Evolutionary conservation across 2,888 invertebrate genomes (phyloP), one percentile per base, ranked within the genome.

Genomic region (Labia minor): DNA sequence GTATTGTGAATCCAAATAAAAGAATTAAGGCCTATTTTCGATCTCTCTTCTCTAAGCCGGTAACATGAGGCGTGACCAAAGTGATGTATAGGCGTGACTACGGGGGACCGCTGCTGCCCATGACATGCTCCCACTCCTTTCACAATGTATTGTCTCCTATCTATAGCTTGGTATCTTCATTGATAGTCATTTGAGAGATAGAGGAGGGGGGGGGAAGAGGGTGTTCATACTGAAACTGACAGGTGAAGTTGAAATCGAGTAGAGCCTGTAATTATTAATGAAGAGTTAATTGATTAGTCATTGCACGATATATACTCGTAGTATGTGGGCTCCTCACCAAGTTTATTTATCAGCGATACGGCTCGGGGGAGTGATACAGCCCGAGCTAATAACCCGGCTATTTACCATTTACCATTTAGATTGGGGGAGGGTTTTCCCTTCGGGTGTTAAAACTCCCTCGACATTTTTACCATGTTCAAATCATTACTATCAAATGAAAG

Each of bases 201-300:
- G 14, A 14, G 16, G 49, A 14, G 49, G 2, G 49, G 49, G 4
- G 49, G 49, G 49, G 16, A 2, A 49, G 49, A 33, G 33, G 6
- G n/a, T 33, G 11, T 33, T 14, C 49, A 8, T 26, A 14, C 49
- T 49, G 49, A 10, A 49, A 49, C n/a, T 49, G 49, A 49, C 49
- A 49, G 49, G 6, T 16, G 2, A 49, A 49, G n/a, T 49, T n/a
- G 49, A 49, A 49, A 49, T 49, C 49, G 14, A n/a, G 49, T 4
- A 49, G 14, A 49, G 49, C 49, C 49, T 49, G 49, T 49, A 49
- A 49, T 49, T 49, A 49, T 49, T 11, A 49, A 49, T 49, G 49
- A 49, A n/a, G 2, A 49, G 16, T 49, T n/a, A 49, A 49, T 49
- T 49, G 49, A 49, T 49, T n/a, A 26, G 26, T 26, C 26, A 26